Conservation (phyloP, 1,140 invertebrate species). For the Megathymus violae region DNA sequence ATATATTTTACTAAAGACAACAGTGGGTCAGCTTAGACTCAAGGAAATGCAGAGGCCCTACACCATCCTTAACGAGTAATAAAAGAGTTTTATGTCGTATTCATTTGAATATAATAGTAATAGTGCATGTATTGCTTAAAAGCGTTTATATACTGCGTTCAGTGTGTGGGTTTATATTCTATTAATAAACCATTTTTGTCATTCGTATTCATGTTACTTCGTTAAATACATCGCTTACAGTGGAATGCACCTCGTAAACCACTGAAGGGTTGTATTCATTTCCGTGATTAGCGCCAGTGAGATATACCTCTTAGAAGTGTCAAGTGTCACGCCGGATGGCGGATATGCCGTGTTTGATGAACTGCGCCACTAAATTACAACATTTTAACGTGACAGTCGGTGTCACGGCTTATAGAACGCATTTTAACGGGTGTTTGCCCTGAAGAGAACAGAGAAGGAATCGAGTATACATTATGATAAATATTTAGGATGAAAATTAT, state of each 20-base stretch:
- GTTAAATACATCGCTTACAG: background rate
- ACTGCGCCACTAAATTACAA: slow-evolving; percentile 77
- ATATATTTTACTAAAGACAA: too few species aligned
- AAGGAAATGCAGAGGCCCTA: too few species aligned
- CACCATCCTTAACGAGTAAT: too few species aligned
- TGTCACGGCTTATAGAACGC: slow-evolving; percentile 61
- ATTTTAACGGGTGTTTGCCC: slow-evolving; percentile 61
- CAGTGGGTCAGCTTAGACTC: too few species aligned
- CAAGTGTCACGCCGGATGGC: slow-evolving; percentile 65
- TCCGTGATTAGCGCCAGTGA: slow-evolving; percentile 70
- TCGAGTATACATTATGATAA: slow-evolving; percentile 38
- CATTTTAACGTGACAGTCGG: slow-evolving; percentile 76
- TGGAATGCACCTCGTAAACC: slow-evolving; percentile 28
- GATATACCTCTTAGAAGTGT: slow-evolving; percentile 71
- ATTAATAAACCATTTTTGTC: background rate
- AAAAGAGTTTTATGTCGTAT: too few species aligned
- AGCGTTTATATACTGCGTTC: too few species aligned
- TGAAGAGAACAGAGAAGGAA: slow-evolving; percentile 41
- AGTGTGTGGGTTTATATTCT: too few species aligned
- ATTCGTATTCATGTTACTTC: background rate
- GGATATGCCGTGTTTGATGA: slow-evolving; percentile 64
- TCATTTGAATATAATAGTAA: too few species aligned
- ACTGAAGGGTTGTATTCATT: slow-evolving; percentile 74
- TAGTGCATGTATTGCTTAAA: too few species aligned
- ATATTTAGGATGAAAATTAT: background rate